phyloP scores from a whole-genome alignment of 2,113 vertebrate genomes.

The Colius striatus region DNA sequence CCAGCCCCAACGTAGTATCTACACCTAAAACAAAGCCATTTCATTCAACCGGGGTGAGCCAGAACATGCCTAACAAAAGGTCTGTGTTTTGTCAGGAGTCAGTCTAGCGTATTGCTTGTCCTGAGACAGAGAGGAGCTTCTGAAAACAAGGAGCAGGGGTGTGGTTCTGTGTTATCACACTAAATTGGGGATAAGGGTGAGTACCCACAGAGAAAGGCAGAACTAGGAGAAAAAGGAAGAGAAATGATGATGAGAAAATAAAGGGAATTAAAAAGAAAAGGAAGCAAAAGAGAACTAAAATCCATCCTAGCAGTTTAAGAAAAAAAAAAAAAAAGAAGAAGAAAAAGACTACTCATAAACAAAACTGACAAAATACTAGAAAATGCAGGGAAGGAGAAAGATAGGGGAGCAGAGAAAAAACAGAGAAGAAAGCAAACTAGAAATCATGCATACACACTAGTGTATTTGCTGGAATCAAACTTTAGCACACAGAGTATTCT shows the following conservation, averaged over 20 bases:
- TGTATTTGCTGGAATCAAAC: not conserved
- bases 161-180: not conserved
- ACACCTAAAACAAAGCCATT: constrained; percentile 51
- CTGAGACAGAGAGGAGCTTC: not conserved
- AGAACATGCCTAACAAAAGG: constrained; percentile 21
- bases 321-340: not conserved
- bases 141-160: not conserved
- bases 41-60: not conserved
- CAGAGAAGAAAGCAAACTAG: not conserved
- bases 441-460: not conserved
- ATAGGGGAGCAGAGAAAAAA: not conserved
- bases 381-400: not conserved
- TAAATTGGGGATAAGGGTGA: not conserved
- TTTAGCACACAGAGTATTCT: not conserved
- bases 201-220: not conserved
- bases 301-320: not conserved
- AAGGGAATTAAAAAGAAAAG: not conserved
- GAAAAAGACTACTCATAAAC: not conserved
- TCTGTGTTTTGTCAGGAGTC: not conserved
- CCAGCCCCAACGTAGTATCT: not conserved
- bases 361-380: not conserved
- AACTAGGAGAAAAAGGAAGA: not conserved
- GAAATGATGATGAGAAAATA: not conserved
- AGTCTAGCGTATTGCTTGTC: not conserved
- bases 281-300: not conserved